Base-by-base conservation (phyloP, 2,113 vertebrate genomes). In the Bos javanicus region DNA sequence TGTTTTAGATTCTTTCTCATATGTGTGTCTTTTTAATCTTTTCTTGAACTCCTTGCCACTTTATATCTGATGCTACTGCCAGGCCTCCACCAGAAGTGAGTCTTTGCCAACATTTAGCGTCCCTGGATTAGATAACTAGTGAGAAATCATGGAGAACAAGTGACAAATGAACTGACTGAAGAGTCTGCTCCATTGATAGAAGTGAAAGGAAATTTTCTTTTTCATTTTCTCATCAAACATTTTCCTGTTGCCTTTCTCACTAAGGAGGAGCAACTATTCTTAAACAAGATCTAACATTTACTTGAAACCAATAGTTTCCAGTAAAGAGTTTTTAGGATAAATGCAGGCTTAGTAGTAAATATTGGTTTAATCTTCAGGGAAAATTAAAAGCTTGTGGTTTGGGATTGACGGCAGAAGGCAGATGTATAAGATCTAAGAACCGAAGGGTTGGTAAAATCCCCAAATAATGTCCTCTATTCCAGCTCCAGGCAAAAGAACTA, bases 351-450 rank as follows among this genome's bases (percentile, higher is more conserved):
- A 98, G 97, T 98, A 90, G 83, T 94, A 94, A 82, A 91, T 97
- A 97, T 98, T 97, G 93, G 95, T 93, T 97, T 98, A 97, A 97
- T 93, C 88, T 96, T 93, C 62, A 33, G 95, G 97, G 96, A 97
- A 98, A 98, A 98, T 98, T 97, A 98, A 97, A 98, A 95, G 90
- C 97, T 98, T 98, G 98, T 98, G 98, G 97, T 97, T 98, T 98
- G 93, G 96, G 97, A 98, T 97, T 96, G 98, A 98, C 43, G 92
- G 98, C 95, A 98, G 94, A 98, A 98, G 95, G 97, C 96, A 98
- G 96, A 99, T 97, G 97, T 97, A 97, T 95, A 96, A 97, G 96
- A 95, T 94, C 93, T 83, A n/a, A 81, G 95, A 96, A 97, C 97
- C 21, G 4, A 97, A 97, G 74, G 85, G 50, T 97, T 98, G 96